Evolutionary conservation across 2,797 vertebrate genomes (phyloP), one percentile per base, ranked within the genome.

Genomic region (Takifugu ocellatus): DNA sequence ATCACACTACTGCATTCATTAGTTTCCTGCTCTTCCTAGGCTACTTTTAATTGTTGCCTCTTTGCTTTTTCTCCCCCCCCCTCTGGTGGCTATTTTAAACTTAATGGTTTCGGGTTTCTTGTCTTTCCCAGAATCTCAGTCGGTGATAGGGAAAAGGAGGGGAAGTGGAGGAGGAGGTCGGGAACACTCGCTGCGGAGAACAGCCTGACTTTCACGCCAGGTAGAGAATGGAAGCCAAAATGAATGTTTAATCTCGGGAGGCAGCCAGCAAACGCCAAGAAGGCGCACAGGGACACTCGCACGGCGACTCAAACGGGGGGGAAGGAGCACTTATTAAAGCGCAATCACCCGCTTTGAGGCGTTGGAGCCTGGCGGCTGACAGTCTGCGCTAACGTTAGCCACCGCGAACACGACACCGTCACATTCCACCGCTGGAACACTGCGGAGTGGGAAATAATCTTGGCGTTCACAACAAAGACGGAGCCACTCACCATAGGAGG

Each of bases 401-500:
- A 4, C 17, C 25, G 17, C n/a, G 43, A 6, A 24, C 24, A 56
- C 5, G 10, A 45, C 5, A 44, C 2, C 47, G 12, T 54, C 36
- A 43, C 47, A 49, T 50, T 26, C 50, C 36, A 65, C 36, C 80
- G 64, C 77, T 68, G 75, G 44, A 46, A 33, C 67, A 56, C 47
- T 49, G 52, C 50, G 53, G 52, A 9, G 51, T 5, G n/a, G 45
- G 47, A 64, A 70, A 62, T 72, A 31, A 65, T 57, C 49, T 63
- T 72, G 55, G 49, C 65, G 63, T 70, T 68, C 27, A 70, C 64
- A 85, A 88, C 79, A 88, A 88, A 88, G 81, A 78, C 72, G 60
- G 70, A 29, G 36, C 57, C 72, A 83, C 90, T 92, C 88, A 92
- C 91, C 91, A 61, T 92, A 88, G 51, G 89, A 79, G 63, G 89